Base-by-base conservation (phyloP, 92 coral and sea anemone genomes). In the Diadumene lineata region DNA sequence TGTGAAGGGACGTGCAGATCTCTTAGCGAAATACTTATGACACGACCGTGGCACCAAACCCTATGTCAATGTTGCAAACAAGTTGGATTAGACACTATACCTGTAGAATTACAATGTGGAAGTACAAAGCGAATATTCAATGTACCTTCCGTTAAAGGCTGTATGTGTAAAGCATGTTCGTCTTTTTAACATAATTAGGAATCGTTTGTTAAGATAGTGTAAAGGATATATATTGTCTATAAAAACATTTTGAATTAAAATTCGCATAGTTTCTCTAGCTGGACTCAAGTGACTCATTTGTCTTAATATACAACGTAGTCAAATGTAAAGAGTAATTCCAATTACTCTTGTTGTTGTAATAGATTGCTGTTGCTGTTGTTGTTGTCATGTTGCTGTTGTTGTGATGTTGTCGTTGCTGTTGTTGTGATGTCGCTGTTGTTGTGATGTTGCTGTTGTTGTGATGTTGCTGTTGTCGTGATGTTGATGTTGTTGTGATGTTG, bases 1-100 rank as follows among this genome's bases (percentile, higher is more conserved):
- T 88, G 93, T 56, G 73, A 80, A n/a, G 93, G 93, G 26, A 66
- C 84, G 7, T 88, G 93, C 43, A 38, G 79, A 19, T 88, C 93
- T 43, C 58, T 66, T 1, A 80, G 87, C 55, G 82, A 48, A 10
- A 82, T 84, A 25, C 84, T 88, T 34, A 79, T 81, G 68, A 43
- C 60, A 34, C 44, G 53, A 23, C 93, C 93, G 25, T 84, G 89
- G 89, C 75, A 62, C 34, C 44, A 30, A n/a, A 80, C 87, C 7
- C 66, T 84, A 1, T 88, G 93, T 61, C 74, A 78, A 63, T 88
- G 93, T 75, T 88, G 93, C 60, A 73, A 82, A 68, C 63, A 64
- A 51, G 74, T 66, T 23, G 72, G 81, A 44, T 56, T 46, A 0
- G 28, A 30, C 2, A 43, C 28, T 17, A 66, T 25, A 28, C 60